Conservation (phyloP, 2,113 vertebrate genomes). For the Chaetorhynchus papuensis region DNA sequence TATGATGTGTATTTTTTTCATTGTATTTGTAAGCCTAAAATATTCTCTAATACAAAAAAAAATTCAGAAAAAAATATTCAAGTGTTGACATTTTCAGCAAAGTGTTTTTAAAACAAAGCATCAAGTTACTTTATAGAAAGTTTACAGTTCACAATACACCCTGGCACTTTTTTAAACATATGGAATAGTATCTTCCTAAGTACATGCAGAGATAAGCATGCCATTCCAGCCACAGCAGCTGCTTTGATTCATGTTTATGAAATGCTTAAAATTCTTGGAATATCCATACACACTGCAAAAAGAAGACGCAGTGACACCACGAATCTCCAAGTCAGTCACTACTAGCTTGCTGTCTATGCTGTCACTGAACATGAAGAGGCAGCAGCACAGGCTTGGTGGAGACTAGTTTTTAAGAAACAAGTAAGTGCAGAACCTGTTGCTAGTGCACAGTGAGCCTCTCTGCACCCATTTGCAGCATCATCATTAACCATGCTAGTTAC, state of each 20-base stretch:
- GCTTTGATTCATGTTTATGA: background rate
- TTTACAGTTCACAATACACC: background rate
- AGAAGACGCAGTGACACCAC: background rate
- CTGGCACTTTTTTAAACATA: background rate
- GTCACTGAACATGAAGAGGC: background rate
- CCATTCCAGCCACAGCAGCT: slow-evolving; percentile 5
- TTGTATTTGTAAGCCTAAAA: background rate
- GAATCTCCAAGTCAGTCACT: background rate
- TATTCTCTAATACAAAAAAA: background rate
- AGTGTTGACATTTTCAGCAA: background rate
- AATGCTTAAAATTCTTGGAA: slow-evolving; percentile 18
- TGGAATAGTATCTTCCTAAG: background rate
- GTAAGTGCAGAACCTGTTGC: background rate
- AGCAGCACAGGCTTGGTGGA: background rate
- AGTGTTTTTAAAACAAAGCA: background rate
- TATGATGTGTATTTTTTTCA: background rate
- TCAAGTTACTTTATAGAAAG: background rate
- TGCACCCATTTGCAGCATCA: background rate
- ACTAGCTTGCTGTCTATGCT: background rate
- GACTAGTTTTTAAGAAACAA: background rate
- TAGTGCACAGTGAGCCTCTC: background rate
- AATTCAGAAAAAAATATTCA: background rate
- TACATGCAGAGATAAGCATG: background rate
- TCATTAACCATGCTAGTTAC: background rate
- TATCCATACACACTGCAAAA: background rate